Conservation (phyloP, 1,140 invertebrate genomes). For the Aethina tumida region DNA sequence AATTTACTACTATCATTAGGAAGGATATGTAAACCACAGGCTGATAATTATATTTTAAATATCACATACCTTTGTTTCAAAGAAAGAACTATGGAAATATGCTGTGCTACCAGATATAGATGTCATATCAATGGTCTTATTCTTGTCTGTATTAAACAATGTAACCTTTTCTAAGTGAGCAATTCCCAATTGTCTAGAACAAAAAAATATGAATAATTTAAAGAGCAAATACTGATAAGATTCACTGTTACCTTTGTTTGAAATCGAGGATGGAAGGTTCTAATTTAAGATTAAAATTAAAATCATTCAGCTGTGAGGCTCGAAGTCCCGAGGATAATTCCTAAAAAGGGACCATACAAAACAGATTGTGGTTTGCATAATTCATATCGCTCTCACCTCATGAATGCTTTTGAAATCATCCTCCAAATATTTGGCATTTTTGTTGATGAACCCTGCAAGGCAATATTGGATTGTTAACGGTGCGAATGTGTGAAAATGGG, state of each 20-base stretch:
- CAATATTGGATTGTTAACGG: constrained; percentile 11
- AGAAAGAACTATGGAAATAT: constrained; percentile 88
- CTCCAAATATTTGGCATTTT: constrained; percentile 31
- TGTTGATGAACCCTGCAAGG: constrained; percentile 31
- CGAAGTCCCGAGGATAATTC: constrained; percentile 27
- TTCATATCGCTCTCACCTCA: constrained; percentile 20
- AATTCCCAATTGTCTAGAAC: constrained; percentile 66
- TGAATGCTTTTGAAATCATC: constrained; percentile 32
- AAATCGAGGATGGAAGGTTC: constrained; percentile 48
- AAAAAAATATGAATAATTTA: constrained; percentile 10
- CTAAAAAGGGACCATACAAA: constrained; percentile 22
- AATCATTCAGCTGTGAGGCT: constrained; percentile 29
- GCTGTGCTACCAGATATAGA: constrained; percentile 80
- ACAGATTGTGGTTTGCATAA: not conserved
- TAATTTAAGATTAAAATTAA: constrained; percentile 28
- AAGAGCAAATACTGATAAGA: constrained; percentile 1
- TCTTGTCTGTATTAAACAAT: constrained; percentile 65
- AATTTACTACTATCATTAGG: too few species aligned
- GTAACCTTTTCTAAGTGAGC: constrained; percentile 71
- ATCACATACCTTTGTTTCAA: constrained; percentile 73
- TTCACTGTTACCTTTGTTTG: constrained; percentile 46
- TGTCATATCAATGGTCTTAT: constrained; percentile 65
- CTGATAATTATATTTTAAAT: too few species aligned
- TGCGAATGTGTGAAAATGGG: constrained; percentile 5
- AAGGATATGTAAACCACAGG: too few species aligned